phyloP scores from a whole-genome alignment of 2,888 invertebrate genomes.

The Colletes collaris region DNA sequence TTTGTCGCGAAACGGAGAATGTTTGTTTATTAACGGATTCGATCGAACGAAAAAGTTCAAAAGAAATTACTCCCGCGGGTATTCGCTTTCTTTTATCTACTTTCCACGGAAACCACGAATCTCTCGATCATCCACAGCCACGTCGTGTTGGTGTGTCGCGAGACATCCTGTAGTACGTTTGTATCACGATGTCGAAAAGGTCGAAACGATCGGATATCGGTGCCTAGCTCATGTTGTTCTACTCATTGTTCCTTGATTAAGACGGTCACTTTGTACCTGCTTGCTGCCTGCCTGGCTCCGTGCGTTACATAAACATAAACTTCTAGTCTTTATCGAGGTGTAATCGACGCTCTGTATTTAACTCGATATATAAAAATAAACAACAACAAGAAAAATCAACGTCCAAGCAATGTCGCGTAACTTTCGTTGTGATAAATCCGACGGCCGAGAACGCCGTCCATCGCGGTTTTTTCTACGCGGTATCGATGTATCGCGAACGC shows the following conservation, averaged over 20 bases:
- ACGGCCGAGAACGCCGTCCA: neutral
- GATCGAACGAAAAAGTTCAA: neutral
- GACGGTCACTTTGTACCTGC: slow-evolving; percentile 72
- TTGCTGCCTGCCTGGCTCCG: slow-evolving; percentile 72
- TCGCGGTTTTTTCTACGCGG: slow-evolving; percentile 47
- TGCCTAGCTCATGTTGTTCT: slow-evolving; percentile 66
- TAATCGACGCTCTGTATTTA: slow-evolving; percentile 50
- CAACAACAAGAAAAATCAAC: slow-evolving; percentile 23
- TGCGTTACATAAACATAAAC: slow-evolving; percentile 60
- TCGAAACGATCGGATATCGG: slow-evolving; percentile 72
- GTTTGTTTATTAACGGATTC: neutral
- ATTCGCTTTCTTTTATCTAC: neutral
- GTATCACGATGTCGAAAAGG: slow-evolving; percentile 71
- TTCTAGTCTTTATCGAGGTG: slow-evolving; percentile 67
- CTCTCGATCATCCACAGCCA: slow-evolving; percentile 1
- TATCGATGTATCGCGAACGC: slow-evolving; percentile 55
- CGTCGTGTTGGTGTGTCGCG: slow-evolving; percentile 44
- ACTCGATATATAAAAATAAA: slow-evolving; percentile 49
- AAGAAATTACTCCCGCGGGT: neutral
- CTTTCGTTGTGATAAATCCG: slow-evolving; percentile 68
- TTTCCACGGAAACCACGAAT: neutral
- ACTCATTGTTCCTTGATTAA: slow-evolving; percentile 71
- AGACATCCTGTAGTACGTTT: slow-evolving; percentile 55
- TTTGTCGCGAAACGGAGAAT: too few species aligned
- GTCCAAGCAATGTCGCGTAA: slow-evolving; percentile 70